These are phyloP conservation scores for Acrobeloides nanus DNA, from an alignment of 2,888 invertebrate genomes.

Conservation along the genomic window DNA sequence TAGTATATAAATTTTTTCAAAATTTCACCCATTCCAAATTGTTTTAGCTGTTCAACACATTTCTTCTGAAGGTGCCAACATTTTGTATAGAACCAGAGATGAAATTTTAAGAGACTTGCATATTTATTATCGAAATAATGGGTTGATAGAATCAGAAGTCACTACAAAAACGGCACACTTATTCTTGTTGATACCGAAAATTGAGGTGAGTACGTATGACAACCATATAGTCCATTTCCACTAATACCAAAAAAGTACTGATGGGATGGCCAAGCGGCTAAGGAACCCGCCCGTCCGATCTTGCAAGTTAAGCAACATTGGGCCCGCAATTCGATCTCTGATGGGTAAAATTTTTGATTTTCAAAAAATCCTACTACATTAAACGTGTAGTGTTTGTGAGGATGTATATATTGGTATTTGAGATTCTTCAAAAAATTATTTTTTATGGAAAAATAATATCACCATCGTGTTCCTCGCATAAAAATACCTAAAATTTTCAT, in stretches of 20 bases:
- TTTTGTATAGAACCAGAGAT: conserved; percentile 34
- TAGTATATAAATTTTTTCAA: conserved; percentile 21
- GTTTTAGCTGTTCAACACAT: conserved; percentile 31
- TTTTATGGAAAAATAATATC: too few species aligned
- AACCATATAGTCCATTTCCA: neutral
- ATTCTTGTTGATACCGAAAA: conserved; percentile 41
- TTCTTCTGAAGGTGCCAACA: conserved; percentile 24
- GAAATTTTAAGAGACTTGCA: conserved; percentile 39
- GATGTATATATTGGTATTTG: neutral
- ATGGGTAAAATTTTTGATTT: too few species aligned
- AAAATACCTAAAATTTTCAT: neutral
- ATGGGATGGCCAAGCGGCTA: neutral
- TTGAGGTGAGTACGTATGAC: conserved; percentile 29
- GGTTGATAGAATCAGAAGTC: conserved; percentile 26
- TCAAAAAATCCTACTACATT: too few species aligned
- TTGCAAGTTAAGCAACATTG: too few species aligned
- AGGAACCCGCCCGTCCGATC: too few species aligned
- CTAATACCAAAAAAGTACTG: too few species aligned
- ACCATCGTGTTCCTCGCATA: too few species aligned
- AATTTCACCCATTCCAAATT: neutral
- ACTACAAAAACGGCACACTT: conserved; percentile 36
- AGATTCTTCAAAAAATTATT: neutral
- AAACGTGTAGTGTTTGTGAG: too few species aligned
- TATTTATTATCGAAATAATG: conserved; percentile 28
- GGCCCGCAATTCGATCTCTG: too few species aligned